Percentiles rank a stretch among this genome's conserved stretches.
Conservation (phyloP, 2,888 invertebrate genomes). For the Achlya flavicornis region DNA sequence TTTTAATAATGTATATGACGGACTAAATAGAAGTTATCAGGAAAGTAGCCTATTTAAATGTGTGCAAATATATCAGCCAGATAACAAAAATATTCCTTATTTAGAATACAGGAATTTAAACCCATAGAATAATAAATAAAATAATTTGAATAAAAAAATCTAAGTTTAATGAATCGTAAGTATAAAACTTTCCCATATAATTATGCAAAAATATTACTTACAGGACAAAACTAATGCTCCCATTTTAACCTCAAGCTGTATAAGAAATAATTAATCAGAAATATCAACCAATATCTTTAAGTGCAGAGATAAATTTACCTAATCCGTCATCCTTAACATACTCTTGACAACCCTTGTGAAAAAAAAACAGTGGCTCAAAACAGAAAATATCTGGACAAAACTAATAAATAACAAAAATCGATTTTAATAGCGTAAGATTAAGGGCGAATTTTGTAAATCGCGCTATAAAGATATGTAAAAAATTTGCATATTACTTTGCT, state of each 20-base stretch:
- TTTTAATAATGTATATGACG: too few species aligned
- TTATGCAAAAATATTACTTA: slow-evolving; percentile 54
- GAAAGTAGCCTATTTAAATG: too few species aligned
- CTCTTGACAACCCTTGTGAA: slow-evolving; percentile 8
- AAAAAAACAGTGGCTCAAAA: background rate
- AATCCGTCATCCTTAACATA: slow-evolving; percentile 57
- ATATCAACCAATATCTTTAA: slow-evolving; percentile 38
- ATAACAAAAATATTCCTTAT: background rate
- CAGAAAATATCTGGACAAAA: background rate
- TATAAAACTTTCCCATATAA: slow-evolving; percentile 38
- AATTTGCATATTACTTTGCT: slow-evolving; percentile 63
- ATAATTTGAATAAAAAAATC: slow-evolving; percentile 19
- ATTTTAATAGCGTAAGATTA: background rate
- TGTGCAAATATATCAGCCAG: too few species aligned
- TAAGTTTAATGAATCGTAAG: slow-evolving; percentile 5
- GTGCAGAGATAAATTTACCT: slow-evolving; percentile 54
- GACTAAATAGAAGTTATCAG: too few species aligned
- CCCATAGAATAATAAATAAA: background rate
- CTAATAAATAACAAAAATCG: background rate
- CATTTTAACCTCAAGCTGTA: slow-evolving; percentile 46
- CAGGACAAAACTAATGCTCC: slow-evolving; percentile 44
- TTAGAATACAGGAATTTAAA: background rate
- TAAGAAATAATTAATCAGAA: slow-evolving; percentile 68
- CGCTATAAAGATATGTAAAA: slow-evolving; percentile 44
- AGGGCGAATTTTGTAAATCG: slow-evolving; percentile 9